Base-by-base conservation (phyloP, 2,888 invertebrate genomes). In the Dynastes grantii region DNA sequence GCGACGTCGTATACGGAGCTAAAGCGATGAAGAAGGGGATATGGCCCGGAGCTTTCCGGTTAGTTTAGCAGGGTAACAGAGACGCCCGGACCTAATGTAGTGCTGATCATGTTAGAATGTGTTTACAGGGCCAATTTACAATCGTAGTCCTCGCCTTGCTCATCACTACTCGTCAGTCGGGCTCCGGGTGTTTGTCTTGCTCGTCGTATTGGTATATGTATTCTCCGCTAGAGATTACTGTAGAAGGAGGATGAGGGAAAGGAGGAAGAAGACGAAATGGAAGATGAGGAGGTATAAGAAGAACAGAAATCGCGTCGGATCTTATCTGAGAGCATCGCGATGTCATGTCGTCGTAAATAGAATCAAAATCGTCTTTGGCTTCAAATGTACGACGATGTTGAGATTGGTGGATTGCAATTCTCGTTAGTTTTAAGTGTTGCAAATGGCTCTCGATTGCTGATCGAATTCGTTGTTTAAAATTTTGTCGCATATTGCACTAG, bases 31-130 rank as follows among this genome's bases (percentile, higher is more conserved):
- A 68, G 68, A 68, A 68, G 45, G 61, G 61, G 73, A 71, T 71
- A 71, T 58, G 51, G 55, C 71, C 71, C 58, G 73, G 71, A 71
- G 71, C 84, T 85, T 88, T 88, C 87, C 88, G 87, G 88, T 88
- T 87, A 87, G 88, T 88, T 88, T 87, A 87, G 85, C 87, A 86
- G 83, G 85, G 87, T 88, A 88, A 87, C 88, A 86, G 87, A 88
- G 87, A 85, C 86, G 85, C 85, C 78, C 85, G 86, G 86, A 87
- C 87, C 87, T 88, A 89, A 89, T 89, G 88, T 88, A 88, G 88
- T 88, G 88, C 88, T 89, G 89, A 89, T 89, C 89, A 89, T 89
- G 88, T 88, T 89, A 88, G 89, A 88, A 88, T 89, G 88, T 89
- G 88, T 89, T 89, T 88, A 87, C 88, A 87, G 86, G 87, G 85